These are phyloP conservation scores for Acanthochromis polyacanthus DNA, from an alignment of 2,113 vertebrate genomes.

Conservation along the genomic window DNA sequence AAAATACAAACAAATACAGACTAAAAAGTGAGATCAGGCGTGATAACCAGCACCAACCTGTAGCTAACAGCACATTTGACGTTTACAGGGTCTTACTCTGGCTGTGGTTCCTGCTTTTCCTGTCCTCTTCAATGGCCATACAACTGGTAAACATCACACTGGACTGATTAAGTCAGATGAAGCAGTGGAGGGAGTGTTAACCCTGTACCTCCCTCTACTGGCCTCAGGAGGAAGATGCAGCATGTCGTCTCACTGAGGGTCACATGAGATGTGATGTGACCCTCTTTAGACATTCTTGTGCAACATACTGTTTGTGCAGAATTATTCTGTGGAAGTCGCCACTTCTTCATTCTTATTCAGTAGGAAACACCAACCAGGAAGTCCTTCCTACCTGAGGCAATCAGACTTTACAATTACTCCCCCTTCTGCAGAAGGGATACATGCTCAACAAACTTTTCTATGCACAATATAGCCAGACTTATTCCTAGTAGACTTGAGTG, in stretches of 20 bases:
- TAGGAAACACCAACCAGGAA: too few species aligned
- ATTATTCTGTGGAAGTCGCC: too few species aligned
- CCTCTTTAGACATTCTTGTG: too few species aligned
- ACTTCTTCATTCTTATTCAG: too few species aligned
- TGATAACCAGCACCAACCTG: neutral
- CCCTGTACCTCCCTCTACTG: conserved; percentile 16
- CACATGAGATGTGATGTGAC: neutral
- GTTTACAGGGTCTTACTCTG: neutral
- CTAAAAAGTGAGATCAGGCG: neutral
- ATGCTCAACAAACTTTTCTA: too few species aligned
- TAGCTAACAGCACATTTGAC: neutral
- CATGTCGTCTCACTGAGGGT: neutral
- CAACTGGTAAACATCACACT: neutral
- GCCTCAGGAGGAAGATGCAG: neutral
- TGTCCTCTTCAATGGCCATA: neutral
- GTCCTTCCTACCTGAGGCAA: too few species aligned
- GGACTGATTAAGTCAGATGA: neutral
- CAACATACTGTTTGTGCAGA: too few species aligned
- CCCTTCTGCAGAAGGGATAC: too few species aligned
- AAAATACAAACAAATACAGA: neutral
- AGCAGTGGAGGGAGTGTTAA: neutral
- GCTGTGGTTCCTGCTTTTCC: neutral
- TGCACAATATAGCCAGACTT: too few species aligned
- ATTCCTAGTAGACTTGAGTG: too few species aligned
- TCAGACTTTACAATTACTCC: too few species aligned